Conservation (phyloP, 2,113 vertebrate species). For the Ancistrus triradiatus region DNA sequence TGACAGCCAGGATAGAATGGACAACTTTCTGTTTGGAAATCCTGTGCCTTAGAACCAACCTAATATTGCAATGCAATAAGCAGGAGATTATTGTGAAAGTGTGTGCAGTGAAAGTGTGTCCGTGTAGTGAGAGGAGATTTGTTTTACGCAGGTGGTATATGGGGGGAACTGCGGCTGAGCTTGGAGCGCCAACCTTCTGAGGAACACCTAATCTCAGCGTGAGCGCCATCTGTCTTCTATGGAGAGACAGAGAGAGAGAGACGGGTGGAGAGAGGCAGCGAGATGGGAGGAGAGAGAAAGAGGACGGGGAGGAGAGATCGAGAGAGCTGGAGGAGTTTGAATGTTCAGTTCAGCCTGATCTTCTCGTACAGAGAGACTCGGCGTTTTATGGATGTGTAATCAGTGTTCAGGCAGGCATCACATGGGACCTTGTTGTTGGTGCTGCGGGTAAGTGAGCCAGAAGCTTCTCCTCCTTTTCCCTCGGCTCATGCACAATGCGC, state of each 20-base stretch:
- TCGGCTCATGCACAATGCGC: background rate
- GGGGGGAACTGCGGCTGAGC: background rate
- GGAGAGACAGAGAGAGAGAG: conserved; percentile 3
- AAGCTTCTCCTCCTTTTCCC: conserved; percentile 42
- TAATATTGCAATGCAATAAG: too few relatives aligned
- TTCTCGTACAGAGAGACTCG: background rate
- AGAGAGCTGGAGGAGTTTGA: conserved; percentile 6
- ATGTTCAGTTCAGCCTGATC: background rate
- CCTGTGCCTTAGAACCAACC: too few relatives aligned
- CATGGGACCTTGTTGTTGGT: background rate
- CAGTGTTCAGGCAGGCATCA: background rate
- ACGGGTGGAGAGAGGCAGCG: conserved; percentile 10
- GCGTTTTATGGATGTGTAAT: background rate
- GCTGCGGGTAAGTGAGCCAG: background rate
- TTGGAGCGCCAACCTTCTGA: too few relatives aligned
- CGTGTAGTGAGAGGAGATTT: too few relatives aligned
- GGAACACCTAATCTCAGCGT: background rate
- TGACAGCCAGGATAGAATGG: too few relatives aligned
- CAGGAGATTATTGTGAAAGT: too few relatives aligned
- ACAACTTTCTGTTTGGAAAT: too few relatives aligned
- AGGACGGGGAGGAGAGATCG: too few relatives aligned
- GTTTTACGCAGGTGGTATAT: too few relatives aligned
- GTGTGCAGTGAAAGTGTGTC: too few relatives aligned
- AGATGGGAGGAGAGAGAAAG: conserved; percentile 9
- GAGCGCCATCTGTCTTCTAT: conserved; percentile 14